A percentile compares a stretch with the other conserved stretches of the same genome.
Evolutionary conservation across 2,888 invertebrate genomes (phyloP).

Genomic region (Tupiocoris notatus): DNA sequence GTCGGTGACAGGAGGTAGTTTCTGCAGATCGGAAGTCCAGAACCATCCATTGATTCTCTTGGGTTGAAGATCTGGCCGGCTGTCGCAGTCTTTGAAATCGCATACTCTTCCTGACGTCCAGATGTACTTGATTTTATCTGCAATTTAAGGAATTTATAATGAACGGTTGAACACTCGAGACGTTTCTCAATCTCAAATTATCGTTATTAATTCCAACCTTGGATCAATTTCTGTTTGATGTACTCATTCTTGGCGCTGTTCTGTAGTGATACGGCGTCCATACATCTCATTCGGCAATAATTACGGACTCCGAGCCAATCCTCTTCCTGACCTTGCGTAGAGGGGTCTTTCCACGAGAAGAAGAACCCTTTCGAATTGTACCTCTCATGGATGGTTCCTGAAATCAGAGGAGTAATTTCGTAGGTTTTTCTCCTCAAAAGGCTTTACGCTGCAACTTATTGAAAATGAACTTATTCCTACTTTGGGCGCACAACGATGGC

Average conservation of each 20-base stretch:
- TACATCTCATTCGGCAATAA: constrained; percentile 82
- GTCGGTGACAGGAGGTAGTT: constrained; percentile 78
- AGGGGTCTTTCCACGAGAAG: constrained; percentile 82
- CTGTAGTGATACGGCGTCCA: constrained; percentile 84
- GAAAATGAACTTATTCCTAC: constrained; percentile 62
- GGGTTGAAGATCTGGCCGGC: constrained; percentile 76
- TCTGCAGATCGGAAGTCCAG: constrained; percentile 85
- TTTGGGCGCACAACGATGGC: constrained; percentile 71
- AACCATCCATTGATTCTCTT: constrained; percentile 84
- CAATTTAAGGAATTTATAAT: too few relatives aligned
- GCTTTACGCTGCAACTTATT: background rate
- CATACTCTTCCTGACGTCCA: constrained; percentile 89
- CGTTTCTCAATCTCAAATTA: background rate
- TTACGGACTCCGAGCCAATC: constrained; percentile 85
- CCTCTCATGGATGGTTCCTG: constrained; percentile 56
- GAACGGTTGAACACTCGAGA: too few relatives aligned
- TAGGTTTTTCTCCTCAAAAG: background rate
- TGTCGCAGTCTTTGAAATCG: constrained; percentile 84
- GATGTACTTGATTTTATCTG: constrained; percentile 75
- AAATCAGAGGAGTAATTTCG: background rate
- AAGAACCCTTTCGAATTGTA: constrained; percentile 71
- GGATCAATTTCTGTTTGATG: constrained; percentile 74
- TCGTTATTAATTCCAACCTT: constrained; percentile 60
- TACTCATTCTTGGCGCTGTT: constrained; percentile 84
- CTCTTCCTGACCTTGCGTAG: constrained; percentile 70